phyloP scores from a whole-genome alignment of 2,113 vertebrate species.

The Talpa occidentalis region DNA sequence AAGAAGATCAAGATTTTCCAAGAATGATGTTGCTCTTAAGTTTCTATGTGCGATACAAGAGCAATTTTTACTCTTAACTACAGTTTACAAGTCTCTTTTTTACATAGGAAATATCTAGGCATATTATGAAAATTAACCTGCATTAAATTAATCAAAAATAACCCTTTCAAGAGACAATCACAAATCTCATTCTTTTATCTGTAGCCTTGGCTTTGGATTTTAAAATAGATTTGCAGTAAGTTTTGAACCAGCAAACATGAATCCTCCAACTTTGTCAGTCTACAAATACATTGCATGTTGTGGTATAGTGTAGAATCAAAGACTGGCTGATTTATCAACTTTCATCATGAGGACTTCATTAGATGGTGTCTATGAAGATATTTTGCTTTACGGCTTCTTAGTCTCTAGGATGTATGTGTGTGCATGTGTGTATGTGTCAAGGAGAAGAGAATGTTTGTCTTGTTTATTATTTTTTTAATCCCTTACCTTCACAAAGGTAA shows the following conservation, averaged over 20 bases:
- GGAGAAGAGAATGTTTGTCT: not conserved
- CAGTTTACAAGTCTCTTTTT: not conserved
- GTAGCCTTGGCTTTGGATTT: not conserved
- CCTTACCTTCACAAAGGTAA: not conserved
- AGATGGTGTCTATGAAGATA: not conserved
- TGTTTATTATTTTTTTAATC: not conserved
- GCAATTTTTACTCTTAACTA: not conserved
- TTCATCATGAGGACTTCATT: not conserved
- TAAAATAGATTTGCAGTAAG: not conserved
- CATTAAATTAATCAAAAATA: not conserved
- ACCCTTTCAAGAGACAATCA: not conserved
- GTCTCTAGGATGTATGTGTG: not conserved
- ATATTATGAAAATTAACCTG: not conserved
- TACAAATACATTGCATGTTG: not conserved
- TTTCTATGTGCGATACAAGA: not conserved
- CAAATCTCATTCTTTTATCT: not conserved
- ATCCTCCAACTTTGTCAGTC: not conserved
- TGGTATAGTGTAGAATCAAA: not conserved
- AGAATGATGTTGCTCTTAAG: not conserved
- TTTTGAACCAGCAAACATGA: not conserved
- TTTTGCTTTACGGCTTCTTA: not conserved
- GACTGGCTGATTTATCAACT: not conserved
- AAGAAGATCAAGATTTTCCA: slow-evolving; percentile 21
- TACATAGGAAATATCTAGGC: not conserved
- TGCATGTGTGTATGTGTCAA: not conserved